These are phyloP conservation scores for Tragelaphus imberbis DNA, from an alignment of 2,113 vertebrate species.

Conservation along the genomic window DNA sequence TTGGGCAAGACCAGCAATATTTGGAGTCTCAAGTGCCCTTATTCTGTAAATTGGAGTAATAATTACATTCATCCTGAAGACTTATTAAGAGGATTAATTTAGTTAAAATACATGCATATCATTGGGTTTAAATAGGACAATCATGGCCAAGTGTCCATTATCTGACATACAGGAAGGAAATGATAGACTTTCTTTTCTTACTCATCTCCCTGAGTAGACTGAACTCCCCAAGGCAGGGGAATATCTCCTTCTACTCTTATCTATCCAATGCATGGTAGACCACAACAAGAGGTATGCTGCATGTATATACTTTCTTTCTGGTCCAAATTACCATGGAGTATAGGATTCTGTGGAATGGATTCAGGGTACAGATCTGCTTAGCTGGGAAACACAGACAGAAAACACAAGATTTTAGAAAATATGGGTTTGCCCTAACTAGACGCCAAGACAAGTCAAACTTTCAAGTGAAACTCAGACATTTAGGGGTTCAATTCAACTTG, in stretches of 20 bases:
- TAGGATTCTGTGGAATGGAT: background rate
- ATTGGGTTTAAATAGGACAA: background rate
- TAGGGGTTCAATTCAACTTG: background rate
- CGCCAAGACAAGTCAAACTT: background rate
- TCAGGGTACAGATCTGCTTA: background rate
- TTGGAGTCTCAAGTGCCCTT: background rate
- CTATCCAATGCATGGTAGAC: fast-evolving
- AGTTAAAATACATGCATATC: background rate
- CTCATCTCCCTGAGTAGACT: background rate
- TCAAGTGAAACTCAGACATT: constrained; percentile 24
- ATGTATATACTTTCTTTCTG: background rate
- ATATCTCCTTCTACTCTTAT: background rate
- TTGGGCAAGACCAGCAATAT: background rate
- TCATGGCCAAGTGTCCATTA: background rate
- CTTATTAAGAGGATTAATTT: background rate
- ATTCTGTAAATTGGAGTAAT: background rate
- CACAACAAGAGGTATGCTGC: background rate
- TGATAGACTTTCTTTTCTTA: background rate
- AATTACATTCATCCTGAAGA: background rate
- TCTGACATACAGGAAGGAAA: background rate
- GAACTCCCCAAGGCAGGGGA: no score
- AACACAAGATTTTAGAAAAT: background rate
- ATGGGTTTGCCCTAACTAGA: background rate
- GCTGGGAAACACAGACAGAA: background rate
- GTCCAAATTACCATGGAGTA: background rate